Evolutionary conservation across 2,797 vertebrate species (phyloP).

Genomic region (Momotus momota): DNA sequence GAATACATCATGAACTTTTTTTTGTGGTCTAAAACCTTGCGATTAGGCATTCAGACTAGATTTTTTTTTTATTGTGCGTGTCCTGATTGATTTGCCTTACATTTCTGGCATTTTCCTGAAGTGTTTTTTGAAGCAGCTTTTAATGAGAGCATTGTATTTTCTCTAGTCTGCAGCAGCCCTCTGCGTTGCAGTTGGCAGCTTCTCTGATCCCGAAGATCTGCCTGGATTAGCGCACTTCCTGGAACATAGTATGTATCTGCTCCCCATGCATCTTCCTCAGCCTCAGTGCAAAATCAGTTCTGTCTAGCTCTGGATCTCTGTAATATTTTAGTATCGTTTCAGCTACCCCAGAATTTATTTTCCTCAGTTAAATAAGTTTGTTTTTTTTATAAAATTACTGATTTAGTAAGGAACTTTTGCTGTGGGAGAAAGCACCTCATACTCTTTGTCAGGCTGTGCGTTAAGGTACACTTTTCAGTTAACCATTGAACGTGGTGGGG

Average conservation of each 20-base stretch:
- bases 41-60: background rate
- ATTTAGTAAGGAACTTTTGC: background rate
- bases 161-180: constrained; percentile 94
- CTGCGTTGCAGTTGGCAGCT: constrained; percentile 93
- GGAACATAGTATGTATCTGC: constrained; percentile 92
- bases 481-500: background rate
- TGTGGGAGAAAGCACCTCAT: background rate
- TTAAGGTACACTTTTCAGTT: background rate
- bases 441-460: background rate
- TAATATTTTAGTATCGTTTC: background rate
- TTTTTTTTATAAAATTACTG: background rate
- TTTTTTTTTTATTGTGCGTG: background rate
- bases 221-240: constrained; percentile 97
- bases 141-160: constrained; percentile 67
- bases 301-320: background rate
- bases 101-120: background rate
- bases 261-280: background rate
- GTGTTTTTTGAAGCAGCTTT: constrained; percentile 43
- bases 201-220: constrained; percentile 95
- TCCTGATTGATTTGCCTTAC: background rate
- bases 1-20: background rate
- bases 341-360: background rate
- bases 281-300: background rate
- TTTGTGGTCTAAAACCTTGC: background rate
- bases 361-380: background rate